Percentiles rank a stretch among this genome's conserved stretches.
Evolutionary conservation across 2,888 invertebrate genomes (phyloP).

Genomic region (Andrena flavipes): DNA sequence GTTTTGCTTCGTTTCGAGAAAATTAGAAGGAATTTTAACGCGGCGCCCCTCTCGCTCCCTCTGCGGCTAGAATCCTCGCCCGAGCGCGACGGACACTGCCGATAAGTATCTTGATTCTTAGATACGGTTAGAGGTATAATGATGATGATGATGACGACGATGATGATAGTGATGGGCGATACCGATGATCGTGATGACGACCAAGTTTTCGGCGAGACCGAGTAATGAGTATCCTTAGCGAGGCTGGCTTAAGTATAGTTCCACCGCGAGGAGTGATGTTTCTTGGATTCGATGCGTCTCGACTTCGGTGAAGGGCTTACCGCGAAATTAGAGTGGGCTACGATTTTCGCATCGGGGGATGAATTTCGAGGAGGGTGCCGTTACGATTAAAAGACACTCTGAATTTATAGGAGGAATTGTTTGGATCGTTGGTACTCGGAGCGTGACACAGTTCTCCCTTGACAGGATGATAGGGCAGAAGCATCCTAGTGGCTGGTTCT

Average conservation of each 20-base stretch:
- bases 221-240: constrained; percentile 48
- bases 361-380: not conserved
- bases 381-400: too few relatives aligned
- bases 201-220: constrained; percentile 45
- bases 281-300: constrained; percentile 29
- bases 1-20: constrained; percentile 58
- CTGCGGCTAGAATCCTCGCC: not conserved
- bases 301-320: not conserved
- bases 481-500: not conserved
- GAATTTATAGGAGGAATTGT: too few relatives aligned
- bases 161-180: constrained; percentile 4
- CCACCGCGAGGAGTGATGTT: constrained; percentile 4
- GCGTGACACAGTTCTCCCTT: not conserved
- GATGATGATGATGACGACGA: constrained; percentile 35
- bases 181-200: constrained; percentile 48
- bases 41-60: not conserved
- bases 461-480: not conserved
- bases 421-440: too few relatives aligned
- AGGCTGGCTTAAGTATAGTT: constrained; percentile 50
- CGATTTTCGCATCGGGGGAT: not conserved
- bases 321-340: too few relatives aligned
- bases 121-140: constrained; percentile 43
- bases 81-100: not conserved
- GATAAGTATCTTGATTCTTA: constrained; percentile 56
- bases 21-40: constrained; percentile 62